phyloP scores from a whole-genome alignment of 2,888 invertebrate genomes.

The Ophioninae sp. region DNA sequence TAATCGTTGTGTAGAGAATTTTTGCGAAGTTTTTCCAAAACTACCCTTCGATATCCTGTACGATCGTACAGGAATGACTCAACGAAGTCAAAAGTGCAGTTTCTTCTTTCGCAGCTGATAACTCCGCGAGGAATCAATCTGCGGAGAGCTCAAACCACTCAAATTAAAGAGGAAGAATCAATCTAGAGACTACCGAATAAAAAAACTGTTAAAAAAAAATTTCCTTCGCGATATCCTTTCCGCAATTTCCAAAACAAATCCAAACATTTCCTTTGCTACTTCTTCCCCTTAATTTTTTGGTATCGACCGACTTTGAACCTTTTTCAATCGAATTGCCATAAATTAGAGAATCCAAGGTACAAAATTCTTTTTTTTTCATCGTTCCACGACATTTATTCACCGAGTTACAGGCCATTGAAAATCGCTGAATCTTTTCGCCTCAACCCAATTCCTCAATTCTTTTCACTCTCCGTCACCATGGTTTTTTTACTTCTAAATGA shows the following conservation, averaged over 20 bases:
- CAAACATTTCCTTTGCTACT: too few relatives aligned
- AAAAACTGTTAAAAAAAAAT: neutral
- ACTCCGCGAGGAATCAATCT: neutral
- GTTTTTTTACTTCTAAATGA: neutral
- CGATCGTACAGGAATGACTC: too few relatives aligned
- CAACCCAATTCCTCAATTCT: too few relatives aligned
- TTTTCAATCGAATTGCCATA: too few relatives aligned
- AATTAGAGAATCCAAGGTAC: neutral
- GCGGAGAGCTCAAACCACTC: neutral
- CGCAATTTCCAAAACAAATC: neutral
- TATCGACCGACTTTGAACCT: too few relatives aligned
- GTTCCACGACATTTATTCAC: neutral
- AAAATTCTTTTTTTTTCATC: neutral
- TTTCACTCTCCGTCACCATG: too few relatives aligned
- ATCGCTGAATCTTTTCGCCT: too few relatives aligned
- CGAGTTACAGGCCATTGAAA: neutral
- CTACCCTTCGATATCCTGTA: neutral
- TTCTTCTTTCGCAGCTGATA: neutral
- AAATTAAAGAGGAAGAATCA: neutral
- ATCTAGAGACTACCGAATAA: neutral
- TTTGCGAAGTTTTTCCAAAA: neutral
- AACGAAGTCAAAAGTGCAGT: neutral
- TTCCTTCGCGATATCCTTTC: neutral
- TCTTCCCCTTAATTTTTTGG: too few relatives aligned
- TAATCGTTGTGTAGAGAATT: too few relatives aligned